A percentile compares a stretch with the other conserved stretches of the same genome.
Evolutionary conservation across 2,888 invertebrate genomes (phyloP).

Genomic region (Calameuta filiformis): DNA sequence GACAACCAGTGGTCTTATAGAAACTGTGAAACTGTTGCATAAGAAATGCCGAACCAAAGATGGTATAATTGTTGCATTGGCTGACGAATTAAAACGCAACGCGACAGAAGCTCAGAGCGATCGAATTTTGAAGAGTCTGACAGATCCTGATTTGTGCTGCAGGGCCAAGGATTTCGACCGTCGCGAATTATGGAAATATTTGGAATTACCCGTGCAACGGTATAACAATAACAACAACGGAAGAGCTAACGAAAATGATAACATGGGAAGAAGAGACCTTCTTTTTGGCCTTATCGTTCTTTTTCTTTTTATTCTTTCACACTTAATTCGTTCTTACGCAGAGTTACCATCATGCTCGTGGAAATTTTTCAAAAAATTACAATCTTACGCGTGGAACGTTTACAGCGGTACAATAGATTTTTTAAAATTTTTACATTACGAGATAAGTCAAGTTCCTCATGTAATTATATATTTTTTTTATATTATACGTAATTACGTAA

Average conservation of each 20-base stretch:
- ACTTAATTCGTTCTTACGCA: constrained; percentile 14
- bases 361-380: neutral
- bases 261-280: constrained; percentile 20
- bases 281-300: constrained; percentile 28
- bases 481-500: neutral
- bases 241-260: neutral
- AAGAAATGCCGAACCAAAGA: constrained; percentile 35
- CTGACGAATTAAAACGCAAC: constrained; percentile 30
- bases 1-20: constrained; percentile 24
- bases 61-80: constrained; percentile 31
- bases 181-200: constrained; percentile 26
- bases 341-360: neutral
- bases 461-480: neutral
- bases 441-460: neutral
- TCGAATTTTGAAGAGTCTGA: constrained; percentile 21
- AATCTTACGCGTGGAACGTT: neutral
- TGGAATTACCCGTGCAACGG: constrained; percentile 8
- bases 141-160: constrained; percentile 7
- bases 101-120: constrained; percentile 12
- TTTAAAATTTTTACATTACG: neutral
- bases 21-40: constrained; percentile 28
- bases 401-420: neutral
- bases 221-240: neutral
- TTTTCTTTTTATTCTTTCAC: constrained; percentile 24
- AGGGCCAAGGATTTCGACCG: constrained; percentile 28